These are phyloP conservation scores for Chymomyza fuscimana DNA, from an alignment of 2,888 invertebrate genomes.

Conservation along the genomic window DNA sequence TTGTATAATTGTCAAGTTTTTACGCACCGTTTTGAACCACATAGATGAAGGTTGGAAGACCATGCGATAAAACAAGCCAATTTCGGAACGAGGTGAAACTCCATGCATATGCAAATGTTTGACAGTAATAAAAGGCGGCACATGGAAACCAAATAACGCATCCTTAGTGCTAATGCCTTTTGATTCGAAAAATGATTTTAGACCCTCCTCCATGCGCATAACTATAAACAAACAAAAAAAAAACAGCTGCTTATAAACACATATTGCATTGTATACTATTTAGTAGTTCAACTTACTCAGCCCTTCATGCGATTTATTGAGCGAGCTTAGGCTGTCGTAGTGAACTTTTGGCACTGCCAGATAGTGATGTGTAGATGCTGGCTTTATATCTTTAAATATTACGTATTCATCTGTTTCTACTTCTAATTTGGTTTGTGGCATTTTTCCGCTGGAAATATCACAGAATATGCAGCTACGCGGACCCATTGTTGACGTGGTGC, in stretches of 20 bases:
- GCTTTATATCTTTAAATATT: constrained; percentile 91
- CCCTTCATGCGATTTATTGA: constrained; percentile 84
- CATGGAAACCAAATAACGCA: constrained; percentile 89
- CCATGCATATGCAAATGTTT: constrained; percentile 90
- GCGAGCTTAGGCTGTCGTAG: constrained; percentile 86
- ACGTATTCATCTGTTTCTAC: constrained; percentile 88
- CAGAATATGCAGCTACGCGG: constrained; percentile 85
- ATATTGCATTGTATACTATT: too few species aligned
- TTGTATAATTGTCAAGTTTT: neutral
- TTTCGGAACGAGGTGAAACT: constrained; percentile 88
- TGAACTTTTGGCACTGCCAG: constrained; percentile 89
- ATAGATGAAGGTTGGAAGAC: constrained; percentile 87
- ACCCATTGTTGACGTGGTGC: neutral
- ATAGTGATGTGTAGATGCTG: constrained; percentile 89
- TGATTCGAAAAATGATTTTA: constrained; percentile 80
- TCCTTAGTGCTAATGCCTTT: constrained; percentile 80
- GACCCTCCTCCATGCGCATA: constrained; percentile 83
- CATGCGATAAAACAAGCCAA: constrained; percentile 84
- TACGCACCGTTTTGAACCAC: constrained; percentile 91
- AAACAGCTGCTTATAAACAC: too few species aligned
- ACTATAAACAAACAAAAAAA: constrained; percentile 81
- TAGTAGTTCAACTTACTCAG: constrained; percentile 82
- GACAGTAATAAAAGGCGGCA: constrained; percentile 93
- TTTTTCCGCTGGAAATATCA: constrained; percentile 84
- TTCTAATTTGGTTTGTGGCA: constrained; percentile 82